Evolutionary conservation across 2,888 invertebrate species (phyloP).

Genomic region (Caenorhabditis japonica): DNA sequence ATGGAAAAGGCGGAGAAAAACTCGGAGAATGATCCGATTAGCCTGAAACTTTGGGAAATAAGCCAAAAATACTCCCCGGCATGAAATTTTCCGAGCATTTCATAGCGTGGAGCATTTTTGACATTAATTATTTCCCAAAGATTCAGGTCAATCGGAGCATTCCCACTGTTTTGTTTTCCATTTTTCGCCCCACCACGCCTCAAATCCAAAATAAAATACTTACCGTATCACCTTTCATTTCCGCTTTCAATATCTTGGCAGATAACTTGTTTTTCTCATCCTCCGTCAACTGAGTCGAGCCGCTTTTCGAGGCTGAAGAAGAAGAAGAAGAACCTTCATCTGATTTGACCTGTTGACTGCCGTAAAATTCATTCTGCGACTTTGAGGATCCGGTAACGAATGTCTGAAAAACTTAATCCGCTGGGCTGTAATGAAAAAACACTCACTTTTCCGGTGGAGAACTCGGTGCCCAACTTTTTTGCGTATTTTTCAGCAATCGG

Average conservation of each 20-base stretch:
- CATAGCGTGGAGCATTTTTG: too few relatives aligned
- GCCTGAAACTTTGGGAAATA: too few relatives aligned
- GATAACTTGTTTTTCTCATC: conserved; percentile 89
- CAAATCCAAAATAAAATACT: conserved; percentile 18
- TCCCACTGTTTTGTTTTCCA: too few relatives aligned
- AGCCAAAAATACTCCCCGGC: too few relatives aligned
- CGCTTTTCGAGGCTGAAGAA: neutral
- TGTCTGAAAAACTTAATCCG: conserved; percentile 45
- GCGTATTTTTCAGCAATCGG: conserved; percentile 67
- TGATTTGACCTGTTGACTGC: conserved; percentile 55
- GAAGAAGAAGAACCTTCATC: conserved; percentile 18
- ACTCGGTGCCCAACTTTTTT: conserved; percentile 61
- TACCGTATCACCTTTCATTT: conserved; percentile 88
- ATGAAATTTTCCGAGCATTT: too few relatives aligned
- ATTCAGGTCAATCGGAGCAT: too few relatives aligned
- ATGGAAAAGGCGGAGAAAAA: too few relatives aligned
- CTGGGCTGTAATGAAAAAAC: conserved; percentile 11
- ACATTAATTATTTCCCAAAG: too few relatives aligned
- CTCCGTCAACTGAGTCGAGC: conserved; percentile 49
- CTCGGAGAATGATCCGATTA: too few relatives aligned
- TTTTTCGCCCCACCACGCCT: too few relatives aligned
- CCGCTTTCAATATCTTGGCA: conserved; percentile 92
- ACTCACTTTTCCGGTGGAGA: conserved; percentile 53
- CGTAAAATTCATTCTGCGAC: conserved; percentile 67
- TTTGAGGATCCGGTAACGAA: conserved; percentile 60